Evolutionary conservation across 2,113 vertebrate genomes (phyloP).

Genomic region (Phalacrocorax pelagicus): DNA sequence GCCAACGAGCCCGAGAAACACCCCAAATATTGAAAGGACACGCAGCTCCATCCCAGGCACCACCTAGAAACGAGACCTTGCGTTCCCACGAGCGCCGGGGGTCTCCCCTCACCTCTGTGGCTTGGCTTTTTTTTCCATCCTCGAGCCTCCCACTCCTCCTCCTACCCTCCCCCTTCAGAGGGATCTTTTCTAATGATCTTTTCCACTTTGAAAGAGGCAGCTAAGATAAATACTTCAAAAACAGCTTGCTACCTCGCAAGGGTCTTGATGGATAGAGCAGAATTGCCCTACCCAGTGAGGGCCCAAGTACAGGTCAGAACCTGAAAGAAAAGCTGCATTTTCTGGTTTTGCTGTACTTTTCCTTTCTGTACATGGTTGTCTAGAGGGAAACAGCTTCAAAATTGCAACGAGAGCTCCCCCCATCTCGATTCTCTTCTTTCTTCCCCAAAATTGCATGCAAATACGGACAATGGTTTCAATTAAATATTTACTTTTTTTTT

Average conservation of each 20-base stretch:
- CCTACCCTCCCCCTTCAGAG: too few relatives aligned
- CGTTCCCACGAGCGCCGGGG: neutral
- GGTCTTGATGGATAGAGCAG: neutral
- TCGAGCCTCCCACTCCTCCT: neutral
- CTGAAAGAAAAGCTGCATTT: neutral
- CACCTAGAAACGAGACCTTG: too few relatives aligned
- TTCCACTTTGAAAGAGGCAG: neutral
- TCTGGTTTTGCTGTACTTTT: neutral
- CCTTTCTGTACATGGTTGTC: neutral
- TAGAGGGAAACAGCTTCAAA: neutral
- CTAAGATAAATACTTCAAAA: neutral
- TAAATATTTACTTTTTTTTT: neutral
- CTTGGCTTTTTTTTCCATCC: neutral
- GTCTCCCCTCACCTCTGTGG: too few relatives aligned
- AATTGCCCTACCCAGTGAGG: too few relatives aligned
- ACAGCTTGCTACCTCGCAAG: neutral
- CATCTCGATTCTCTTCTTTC: neutral
- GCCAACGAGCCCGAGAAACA: neutral
- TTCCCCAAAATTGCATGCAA: neutral
- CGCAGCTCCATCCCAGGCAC: neutral
- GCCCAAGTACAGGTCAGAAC: neutral
- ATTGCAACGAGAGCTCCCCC: rapidly evolving
- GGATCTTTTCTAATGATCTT: neutral
- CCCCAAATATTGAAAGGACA: too few relatives aligned
- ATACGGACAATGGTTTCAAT: neutral